Base-by-base conservation (phyloP, 2,888 invertebrate genomes). In the Saturnia pavonia region DNA sequence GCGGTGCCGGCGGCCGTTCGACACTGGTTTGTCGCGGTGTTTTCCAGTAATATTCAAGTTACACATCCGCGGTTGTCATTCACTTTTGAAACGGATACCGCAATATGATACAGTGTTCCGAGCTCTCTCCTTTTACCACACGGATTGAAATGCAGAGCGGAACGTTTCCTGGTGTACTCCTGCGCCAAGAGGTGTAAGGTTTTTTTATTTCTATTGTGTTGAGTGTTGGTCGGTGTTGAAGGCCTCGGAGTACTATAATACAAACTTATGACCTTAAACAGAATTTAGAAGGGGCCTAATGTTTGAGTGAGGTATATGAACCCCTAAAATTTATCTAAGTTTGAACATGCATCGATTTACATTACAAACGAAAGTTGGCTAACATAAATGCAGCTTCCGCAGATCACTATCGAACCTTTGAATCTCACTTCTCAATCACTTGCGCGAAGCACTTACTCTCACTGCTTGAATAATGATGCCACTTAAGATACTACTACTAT, bases 131-230 rank as follows among this genome's bases (percentile, higher is more conserved):
- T 86, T 85, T 89, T 87, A 85, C 88, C 84, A 75, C 85, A 85
- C 82, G 81, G 84, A 87, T 88, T 82, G 85, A 86, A 91, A 90
- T 88, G 88, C 90, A 89, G 86, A 91, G 91, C 92, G 92, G 90
- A 93, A 92, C 92, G 89, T 84, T 93, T 93, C 92, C 92, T 90
- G 80, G 81, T 87, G 82, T 77, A 16, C 78, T 85, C 86, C 87
- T 65, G 65, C 82, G 84, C 80, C 73, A 68, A 65, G 65, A 34
- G 65, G 65, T 65, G 77, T 76, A 78, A 78, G 79, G 77, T 80
- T 89, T 86, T 89, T 86, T 84, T 83, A 85, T 86, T 85, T 83
- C 86, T 80, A 86, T 89, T 89, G 88, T 90, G 80, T 78, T 77
- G 71, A 27, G 27, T 27, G 9, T 60, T 11, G 27, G 14, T 14